phyloP scores from a whole-genome alignment of 2,113 vertebrate genomes.

The Syrmaticus mikado region DNA sequence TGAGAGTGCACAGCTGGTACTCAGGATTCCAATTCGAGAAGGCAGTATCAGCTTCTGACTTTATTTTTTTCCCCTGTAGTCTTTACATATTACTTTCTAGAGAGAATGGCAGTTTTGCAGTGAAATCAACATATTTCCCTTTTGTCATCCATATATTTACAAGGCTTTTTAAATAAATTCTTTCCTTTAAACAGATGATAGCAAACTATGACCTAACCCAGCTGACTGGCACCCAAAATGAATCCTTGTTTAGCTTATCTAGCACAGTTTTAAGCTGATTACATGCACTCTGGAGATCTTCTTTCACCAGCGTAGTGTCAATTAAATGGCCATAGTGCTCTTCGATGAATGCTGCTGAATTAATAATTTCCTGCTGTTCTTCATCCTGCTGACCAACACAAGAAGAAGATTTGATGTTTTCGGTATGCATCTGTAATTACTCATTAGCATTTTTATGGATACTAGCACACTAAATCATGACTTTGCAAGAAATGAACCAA shows the following conservation, averaged over 20 bases:
- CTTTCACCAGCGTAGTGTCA: slow-evolving; percentile 87
- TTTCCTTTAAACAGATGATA: background rate
- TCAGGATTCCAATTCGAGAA: slow-evolving; percentile 35
- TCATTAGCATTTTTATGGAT: background rate
- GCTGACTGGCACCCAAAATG: slow-evolving; percentile 89
- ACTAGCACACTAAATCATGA: background rate
- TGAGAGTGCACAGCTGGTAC: background rate
- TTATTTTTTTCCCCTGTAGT: background rate
- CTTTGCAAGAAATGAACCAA: background rate
- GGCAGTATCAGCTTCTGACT: slow-evolving; percentile 18
- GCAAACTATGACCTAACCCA: slow-evolving; percentile 85
- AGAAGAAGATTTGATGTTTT: background rate
- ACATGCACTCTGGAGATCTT: slow-evolving; percentile 83
- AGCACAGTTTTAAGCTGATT: slow-evolving; percentile 84
- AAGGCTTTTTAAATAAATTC: background rate
- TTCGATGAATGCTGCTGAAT: slow-evolving; percentile 87
- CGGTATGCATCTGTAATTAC: background rate
- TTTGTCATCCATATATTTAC: slow-evolving; percentile 31
- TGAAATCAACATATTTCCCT: background rate
- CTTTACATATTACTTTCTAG: background rate
- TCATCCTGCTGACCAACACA: slow-evolving; percentile 82
- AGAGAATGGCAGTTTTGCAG: background rate
- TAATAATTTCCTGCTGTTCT: slow-evolving; percentile 86
- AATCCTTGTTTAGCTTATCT: slow-evolving; percentile 84
- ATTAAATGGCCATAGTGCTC: slow-evolving; percentile 89